phyloP scores from a whole-genome alignment of 2,113 vertebrate genomes.

The Pedetes capensis region DNA sequence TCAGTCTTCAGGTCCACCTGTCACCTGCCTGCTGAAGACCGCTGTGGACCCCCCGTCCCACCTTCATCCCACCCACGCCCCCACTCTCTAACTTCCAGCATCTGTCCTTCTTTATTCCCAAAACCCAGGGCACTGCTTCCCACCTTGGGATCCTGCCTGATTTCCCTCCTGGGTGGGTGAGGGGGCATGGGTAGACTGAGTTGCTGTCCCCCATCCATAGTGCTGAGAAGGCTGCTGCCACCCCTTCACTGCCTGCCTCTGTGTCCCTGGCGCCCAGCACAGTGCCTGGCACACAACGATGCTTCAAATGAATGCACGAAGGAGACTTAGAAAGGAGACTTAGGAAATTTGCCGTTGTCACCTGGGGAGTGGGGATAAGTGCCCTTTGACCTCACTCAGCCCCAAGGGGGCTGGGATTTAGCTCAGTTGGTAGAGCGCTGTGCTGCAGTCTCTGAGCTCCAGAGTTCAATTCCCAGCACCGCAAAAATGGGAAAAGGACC shows the following conservation, averaged over 20 bases:
- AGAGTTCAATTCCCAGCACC: too few species aligned
- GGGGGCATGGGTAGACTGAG: neutral
- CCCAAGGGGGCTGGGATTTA: too few species aligned
- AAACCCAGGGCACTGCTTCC: neutral
- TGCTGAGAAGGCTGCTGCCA: neutral
- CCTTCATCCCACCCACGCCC: too few species aligned
- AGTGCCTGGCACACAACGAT: neutral
- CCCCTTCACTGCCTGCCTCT: too few species aligned
- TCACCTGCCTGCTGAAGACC: neutral
- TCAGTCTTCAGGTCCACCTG: neutral
- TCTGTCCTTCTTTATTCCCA: neutral
- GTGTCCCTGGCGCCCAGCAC: neutral
- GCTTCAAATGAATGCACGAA: neutral
- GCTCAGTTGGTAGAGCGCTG: too few species aligned
- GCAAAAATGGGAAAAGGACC: too few species aligned
- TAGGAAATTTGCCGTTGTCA: neutral
- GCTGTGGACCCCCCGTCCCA: neutral
- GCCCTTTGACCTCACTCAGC: neutral
- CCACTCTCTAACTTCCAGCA: neutral
- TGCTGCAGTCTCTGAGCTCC: too few species aligned
- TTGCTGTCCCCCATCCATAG: neutral
- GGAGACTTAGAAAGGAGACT: neutral
- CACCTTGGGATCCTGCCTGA: neutral
- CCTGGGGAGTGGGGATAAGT: neutral
- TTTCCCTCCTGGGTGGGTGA: neutral